Evolutionary conservation across 2,113 vertebrate genomes (phyloP).

Genomic region (Pseudolaguvia tuberculata): DNA sequence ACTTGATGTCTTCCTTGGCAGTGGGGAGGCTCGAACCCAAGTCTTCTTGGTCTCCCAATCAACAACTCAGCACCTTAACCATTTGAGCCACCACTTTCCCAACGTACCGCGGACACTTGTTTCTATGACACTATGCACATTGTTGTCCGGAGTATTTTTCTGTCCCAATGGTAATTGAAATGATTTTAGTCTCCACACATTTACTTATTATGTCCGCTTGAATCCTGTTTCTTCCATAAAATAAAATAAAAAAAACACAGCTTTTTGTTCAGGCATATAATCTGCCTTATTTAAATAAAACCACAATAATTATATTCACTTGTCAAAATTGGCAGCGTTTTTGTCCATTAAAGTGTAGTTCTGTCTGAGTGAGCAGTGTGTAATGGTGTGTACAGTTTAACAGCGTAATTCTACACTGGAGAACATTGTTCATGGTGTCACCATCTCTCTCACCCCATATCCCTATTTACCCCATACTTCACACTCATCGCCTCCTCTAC

Average conservation of each 20-base stretch:
- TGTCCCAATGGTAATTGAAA: slow-evolving; percentile 10
- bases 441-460: slow-evolving; percentile 17
- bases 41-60: too few relatives aligned
- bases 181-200: slow-evolving; percentile 21
- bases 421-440: slow-evolving; percentile 28
- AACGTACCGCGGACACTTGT: too few relatives aligned
- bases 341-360: slow-evolving; percentile 25
- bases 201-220: slow-evolving; percentile 17
- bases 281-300: slow-evolving; percentile 14
- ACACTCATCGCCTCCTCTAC: slow-evolving; percentile 41
- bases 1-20: too few relatives aligned
- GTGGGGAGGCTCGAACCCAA: too few relatives aligned
- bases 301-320: slow-evolving; percentile 11
- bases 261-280: neutral
- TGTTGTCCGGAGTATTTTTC: neutral
- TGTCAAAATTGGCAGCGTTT: neutral
- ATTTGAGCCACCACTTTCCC: too few relatives aligned
- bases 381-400: slow-evolving; percentile 29
- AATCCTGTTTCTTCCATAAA: too few relatives aligned
- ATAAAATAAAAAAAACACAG: neutral
- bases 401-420: slow-evolving; percentile 16
- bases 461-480: slow-evolving; percentile 34
- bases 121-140: neutral
- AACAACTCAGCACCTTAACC: too few relatives aligned
- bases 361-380: slow-evolving; percentile 2